These are phyloP conservation scores for Busseola fusca DNA, from an alignment of 2,888 invertebrate genomes.

Conservation along the genomic window DNA sequence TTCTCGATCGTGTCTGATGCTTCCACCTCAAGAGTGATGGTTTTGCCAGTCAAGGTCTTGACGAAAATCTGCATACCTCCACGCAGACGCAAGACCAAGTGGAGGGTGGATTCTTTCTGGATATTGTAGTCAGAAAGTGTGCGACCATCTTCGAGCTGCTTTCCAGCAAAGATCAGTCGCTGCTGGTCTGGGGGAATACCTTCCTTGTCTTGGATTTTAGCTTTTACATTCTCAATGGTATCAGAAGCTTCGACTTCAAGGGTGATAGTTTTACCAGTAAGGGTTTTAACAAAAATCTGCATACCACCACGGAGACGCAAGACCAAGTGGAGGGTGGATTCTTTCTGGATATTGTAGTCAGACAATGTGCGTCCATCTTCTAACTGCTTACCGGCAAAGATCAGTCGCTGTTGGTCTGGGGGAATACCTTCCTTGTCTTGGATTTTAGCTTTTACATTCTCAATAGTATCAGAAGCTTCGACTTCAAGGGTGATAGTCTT, in stretches of 20 bases:
- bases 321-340: constrained; percentile 75
- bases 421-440: constrained; percentile 81
- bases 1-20: constrained; percentile 78
- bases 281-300: constrained; percentile 81
- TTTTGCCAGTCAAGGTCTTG: constrained; percentile 77
- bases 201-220: constrained; percentile 79
- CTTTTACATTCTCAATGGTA: constrained; percentile 80
- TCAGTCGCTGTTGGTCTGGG: constrained; percentile 79
- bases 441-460: constrained; percentile 82
- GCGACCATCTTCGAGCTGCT: constrained; percentile 81
- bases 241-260: constrained; percentile 77
- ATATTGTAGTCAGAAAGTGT: constrained; percentile 81
- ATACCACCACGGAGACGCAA: constrained; percentile 79
- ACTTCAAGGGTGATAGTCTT: constrained; percentile 78
- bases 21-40: constrained; percentile 77
- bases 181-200: constrained; percentile 81
- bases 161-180: constrained; percentile 77
- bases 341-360: constrained; percentile 79
- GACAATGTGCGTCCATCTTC: constrained; percentile 78
- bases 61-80: constrained; percentile 82
- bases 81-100: constrained; percentile 77
- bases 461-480: constrained; percentile 80
- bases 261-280: constrained; percentile 78
- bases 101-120: constrained; percentile 80
- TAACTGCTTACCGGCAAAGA: constrained; percentile 78